A percentile compares a stretch with the other conserved stretches of the same genome.
Evolutionary conservation across 2,888 invertebrate genomes (phyloP).

Genomic region (Trichogramma evanescens): DNA sequence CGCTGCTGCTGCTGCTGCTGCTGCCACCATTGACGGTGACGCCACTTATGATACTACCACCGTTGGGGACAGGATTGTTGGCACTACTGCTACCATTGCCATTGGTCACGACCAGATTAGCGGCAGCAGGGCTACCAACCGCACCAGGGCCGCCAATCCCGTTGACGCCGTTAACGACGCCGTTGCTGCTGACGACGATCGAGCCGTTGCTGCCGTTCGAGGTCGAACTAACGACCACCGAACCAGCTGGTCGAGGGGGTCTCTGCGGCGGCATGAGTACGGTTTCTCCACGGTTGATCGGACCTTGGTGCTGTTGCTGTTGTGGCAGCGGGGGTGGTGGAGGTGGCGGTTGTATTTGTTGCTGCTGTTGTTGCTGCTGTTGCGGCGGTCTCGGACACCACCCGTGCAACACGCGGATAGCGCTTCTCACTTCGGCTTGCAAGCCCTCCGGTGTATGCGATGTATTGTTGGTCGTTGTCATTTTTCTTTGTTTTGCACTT

Average conservation of each 20-base stretch:
- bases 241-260: constrained; percentile 25
- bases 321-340: constrained; percentile 1
- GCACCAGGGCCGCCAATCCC: too few species aligned
- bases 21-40: too few species aligned
- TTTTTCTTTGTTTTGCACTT: too few species aligned
- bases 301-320: constrained; percentile 34
- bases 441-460: constrained; percentile 8
- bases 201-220: constrained; percentile 30
- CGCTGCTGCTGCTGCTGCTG: too few species aligned
- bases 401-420: constrained; percentile 44
- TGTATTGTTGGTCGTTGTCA: too few species aligned
- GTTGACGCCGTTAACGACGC: too few species aligned
- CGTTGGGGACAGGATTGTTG: too few species aligned
- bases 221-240: constrained; percentile 49
- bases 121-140: too few species aligned
- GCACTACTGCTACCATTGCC: too few species aligned
- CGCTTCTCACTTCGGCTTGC: constrained; percentile 45
- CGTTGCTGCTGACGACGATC: too few species aligned
- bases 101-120: too few species aligned
- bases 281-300: constrained; percentile 49
- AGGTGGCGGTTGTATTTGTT: background rate
- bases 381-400: constrained; percentile 41
- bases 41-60: too few species aligned
- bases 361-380: constrained; percentile 20
- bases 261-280: constrained; percentile 43